A percentile compares a stretch with the other conserved stretches of the same genome.
These are phyloP conservation scores for Drosophila murphyi DNA, from an alignment of 1,140 invertebrate genomes.

Conservation along the genomic window DNA sequence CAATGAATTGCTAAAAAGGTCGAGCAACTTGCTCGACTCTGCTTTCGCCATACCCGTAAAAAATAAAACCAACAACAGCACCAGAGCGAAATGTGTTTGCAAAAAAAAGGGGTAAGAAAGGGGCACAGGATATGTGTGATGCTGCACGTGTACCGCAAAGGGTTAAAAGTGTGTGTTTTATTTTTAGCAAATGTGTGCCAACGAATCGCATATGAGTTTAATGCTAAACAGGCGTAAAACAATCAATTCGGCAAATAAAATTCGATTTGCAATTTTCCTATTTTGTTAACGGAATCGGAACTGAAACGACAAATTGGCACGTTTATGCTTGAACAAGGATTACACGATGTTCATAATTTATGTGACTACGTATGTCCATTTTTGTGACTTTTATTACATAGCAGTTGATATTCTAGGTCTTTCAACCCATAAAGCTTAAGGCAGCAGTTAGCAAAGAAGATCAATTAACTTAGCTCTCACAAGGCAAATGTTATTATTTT, in stretches of 20 bases:
- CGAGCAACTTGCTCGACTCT: slow-evolving; percentile 47
- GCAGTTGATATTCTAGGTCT: neutral
- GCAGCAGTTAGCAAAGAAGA: neutral
- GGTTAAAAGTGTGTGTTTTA: slow-evolving; percentile 35
- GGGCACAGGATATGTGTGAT: slow-evolving; percentile 21
- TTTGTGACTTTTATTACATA: slow-evolving; percentile 11
- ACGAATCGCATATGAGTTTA: slow-evolving; percentile 34
- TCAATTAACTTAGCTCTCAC: neutral
- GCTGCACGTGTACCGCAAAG: slow-evolving; percentile 55
- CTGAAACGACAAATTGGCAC: slow-evolving; percentile 62
- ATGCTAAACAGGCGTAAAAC: slow-evolving; percentile 79
- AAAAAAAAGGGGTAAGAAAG: slow-evolving; percentile 47
- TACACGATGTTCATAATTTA: slow-evolving; percentile 46
- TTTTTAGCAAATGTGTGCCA: slow-evolving; percentile 59
- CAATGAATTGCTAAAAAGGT: slow-evolving; percentile 84
- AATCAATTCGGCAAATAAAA: slow-evolving; percentile 79
- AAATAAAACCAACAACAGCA: slow-evolving; percentile 65
- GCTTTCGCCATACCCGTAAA: slow-evolving; percentile 33
- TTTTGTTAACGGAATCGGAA: slow-evolving; percentile 27
- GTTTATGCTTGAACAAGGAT: slow-evolving; percentile 48
- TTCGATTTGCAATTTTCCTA: slow-evolving; percentile 69
- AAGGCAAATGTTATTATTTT: neutral
- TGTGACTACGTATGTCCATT: slow-evolving; percentile 23
- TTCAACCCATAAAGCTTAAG: neutral
- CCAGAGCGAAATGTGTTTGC: slow-evolving; percentile 74